Percentiles rank a stretch among this genome's conserved stretches.
Conservation (phyloP, 2,797 vertebrate genomes). For the Onychomys arenicola region DNA sequence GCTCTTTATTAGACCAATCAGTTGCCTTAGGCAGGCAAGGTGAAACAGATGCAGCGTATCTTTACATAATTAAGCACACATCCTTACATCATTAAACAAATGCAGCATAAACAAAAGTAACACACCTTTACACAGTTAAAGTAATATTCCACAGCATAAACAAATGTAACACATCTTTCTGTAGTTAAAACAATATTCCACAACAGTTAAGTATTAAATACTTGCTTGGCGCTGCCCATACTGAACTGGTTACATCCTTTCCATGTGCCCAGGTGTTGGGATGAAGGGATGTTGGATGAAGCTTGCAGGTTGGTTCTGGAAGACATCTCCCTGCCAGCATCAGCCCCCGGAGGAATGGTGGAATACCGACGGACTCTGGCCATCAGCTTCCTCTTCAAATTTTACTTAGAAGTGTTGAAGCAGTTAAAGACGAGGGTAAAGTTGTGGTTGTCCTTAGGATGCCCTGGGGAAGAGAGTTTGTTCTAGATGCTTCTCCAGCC, state of each 20-base stretch:
- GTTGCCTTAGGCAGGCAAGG: too few species aligned
- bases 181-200: too few species aligned
- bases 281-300: slow-evolving; percentile 85
- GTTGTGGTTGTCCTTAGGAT: background rate
- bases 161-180: too few species aligned
- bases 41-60: too few species aligned
- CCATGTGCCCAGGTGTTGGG: slow-evolving; percentile 86
- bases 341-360: slow-evolving; percentile 86
- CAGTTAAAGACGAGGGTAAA: slow-evolving; percentile 86
- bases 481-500: background rate
- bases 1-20: too few species aligned
- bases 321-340: slow-evolving; percentile 85
- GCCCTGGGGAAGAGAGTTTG: background rate
- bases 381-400: slow-evolving; percentile 91
- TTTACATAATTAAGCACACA: too few species aligned
- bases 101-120: too few species aligned
- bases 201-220: background rate
- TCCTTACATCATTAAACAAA: too few species aligned
- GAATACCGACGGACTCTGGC: slow-evolving; percentile 88
- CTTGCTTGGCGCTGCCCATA: background rate
- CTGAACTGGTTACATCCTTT: background rate
- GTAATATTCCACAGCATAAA: too few species aligned
- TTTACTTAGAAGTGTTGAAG: slow-evolving; percentile 88
- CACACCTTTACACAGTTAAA: too few species aligned
- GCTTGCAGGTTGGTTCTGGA: slow-evolving; percentile 88